A percentile compares a stretch with the other conserved stretches of the same genome.
Evolutionary conservation across 2,797 vertebrate species (phyloP).

Genomic region (Buphagus erythrorhynchus): DNA sequence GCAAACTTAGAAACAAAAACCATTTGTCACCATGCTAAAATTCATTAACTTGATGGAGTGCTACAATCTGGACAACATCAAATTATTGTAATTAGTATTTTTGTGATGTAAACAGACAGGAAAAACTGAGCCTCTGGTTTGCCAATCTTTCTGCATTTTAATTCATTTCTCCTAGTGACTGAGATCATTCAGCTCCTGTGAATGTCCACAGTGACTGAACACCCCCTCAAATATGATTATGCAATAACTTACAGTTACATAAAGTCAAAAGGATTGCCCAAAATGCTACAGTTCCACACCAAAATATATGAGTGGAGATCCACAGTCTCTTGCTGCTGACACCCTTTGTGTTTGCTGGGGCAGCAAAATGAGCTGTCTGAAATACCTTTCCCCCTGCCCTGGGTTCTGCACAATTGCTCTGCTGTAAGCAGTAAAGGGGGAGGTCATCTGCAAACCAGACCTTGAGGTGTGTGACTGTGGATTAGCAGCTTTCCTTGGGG

Average conservation of each 20-base stretch:
- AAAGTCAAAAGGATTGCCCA: not conserved
- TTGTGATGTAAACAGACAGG: not conserved
- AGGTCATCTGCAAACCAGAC: not conserved
- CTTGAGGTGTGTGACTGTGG: not conserved
- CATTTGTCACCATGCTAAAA: not conserved
- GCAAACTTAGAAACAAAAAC: not conserved
- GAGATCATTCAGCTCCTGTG: not conserved
- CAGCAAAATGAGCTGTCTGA: not conserved
- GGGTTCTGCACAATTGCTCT: not conserved
- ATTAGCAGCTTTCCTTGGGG: not conserved
- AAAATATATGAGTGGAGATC: not conserved
- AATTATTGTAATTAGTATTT: not conserved
- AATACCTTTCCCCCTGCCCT: not conserved
- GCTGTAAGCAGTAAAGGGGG: not conserved
- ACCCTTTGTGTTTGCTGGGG: not conserved
- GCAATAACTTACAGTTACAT: not conserved
- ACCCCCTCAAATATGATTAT: not conserved
- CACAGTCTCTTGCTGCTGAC: not conserved
- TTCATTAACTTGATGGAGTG: not conserved
- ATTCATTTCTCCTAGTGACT: not conserved
- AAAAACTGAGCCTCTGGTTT: not conserved
- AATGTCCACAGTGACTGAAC: not conserved
- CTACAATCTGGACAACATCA: not conserved
- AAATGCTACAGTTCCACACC: not conserved
- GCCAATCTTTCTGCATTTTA: not conserved